Conservation (phyloP, 2,113 vertebrate genomes). For the Aptenodytes forsteri region DNA sequence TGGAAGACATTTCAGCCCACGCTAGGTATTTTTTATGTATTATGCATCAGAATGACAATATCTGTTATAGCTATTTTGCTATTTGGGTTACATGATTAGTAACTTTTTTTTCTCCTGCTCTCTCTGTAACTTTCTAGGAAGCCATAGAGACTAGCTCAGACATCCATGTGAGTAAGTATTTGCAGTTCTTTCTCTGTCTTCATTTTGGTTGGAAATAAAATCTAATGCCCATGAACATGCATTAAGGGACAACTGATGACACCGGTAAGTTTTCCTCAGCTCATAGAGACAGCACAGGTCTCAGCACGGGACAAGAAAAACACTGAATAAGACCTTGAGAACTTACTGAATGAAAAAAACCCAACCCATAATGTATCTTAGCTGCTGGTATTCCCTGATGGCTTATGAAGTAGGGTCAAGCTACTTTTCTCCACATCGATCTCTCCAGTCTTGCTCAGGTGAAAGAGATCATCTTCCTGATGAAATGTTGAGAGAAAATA, state of each 20-base stretch:
- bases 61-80: background rate
- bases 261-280: background rate
- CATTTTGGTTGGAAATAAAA: background rate
- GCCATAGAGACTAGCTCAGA: background rate
- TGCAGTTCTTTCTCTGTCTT: background rate
- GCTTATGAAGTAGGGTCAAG: background rate
- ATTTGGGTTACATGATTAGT: background rate
- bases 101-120: background rate
- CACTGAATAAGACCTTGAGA: background rate
- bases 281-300: background rate
- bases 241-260: background rate
- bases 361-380: background rate
- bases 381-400: background rate
- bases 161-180: background rate
- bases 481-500: background rate
- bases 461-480: background rate
- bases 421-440: background rate
- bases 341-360: background rate
- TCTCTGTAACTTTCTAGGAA: background rate
- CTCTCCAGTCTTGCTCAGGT: background rate
- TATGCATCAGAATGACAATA: background rate
- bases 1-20: background rate
- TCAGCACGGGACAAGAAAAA: background rate
- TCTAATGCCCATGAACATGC: background rate
- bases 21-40: background rate